These are phyloP conservation scores for Dascillus cervinus DNA, from an alignment of 2,888 invertebrate species.

Conservation along the genomic window DNA sequence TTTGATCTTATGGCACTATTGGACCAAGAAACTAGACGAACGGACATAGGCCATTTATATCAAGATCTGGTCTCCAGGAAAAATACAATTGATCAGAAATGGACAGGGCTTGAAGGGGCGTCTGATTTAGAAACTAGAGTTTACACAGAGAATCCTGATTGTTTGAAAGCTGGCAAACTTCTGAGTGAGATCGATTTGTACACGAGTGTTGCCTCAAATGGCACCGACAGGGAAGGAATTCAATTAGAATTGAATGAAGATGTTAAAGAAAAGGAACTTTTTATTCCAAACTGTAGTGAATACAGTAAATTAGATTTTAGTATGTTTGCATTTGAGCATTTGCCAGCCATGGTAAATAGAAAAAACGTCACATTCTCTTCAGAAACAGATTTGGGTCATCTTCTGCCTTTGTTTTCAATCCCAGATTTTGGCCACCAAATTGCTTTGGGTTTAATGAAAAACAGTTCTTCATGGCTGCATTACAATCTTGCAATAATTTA, in stretches of 20 bases:
- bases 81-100: constrained; percentile 53
- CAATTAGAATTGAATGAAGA: constrained; percentile 2
- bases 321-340: constrained; percentile 57
- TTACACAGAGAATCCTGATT: constrained; percentile 55
- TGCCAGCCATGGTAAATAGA: constrained; percentile 49
- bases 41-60: constrained; percentile 53
- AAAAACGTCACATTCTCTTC: constrained; percentile 45
- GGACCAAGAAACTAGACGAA: constrained; percentile 65
- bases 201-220: constrained; percentile 51
- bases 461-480: constrained; percentile 69
- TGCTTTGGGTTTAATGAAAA: constrained; percentile 52
- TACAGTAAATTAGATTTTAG: constrained; percentile 53
- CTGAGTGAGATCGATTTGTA: constrained; percentile 62
- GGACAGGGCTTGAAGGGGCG: constrained; percentile 50
- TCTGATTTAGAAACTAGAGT: constrained; percentile 55
- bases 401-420: constrained; percentile 38
- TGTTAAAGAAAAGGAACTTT: constrained; percentile 4
- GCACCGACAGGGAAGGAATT: constrained; percentile 44
- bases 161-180: constrained; percentile 55
- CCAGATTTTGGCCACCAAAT: constrained; percentile 56
- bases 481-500: constrained; percentile 72
- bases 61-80: constrained; percentile 57
- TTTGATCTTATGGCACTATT: constrained; percentile 68
- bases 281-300: constrained; percentile 33
- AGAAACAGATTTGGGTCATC: constrained; percentile 45